These are phyloP conservation scores for Drosophila anomalipes DNA, from an alignment of 2,888 invertebrate genomes.

Conservation along the genomic window DNA sequence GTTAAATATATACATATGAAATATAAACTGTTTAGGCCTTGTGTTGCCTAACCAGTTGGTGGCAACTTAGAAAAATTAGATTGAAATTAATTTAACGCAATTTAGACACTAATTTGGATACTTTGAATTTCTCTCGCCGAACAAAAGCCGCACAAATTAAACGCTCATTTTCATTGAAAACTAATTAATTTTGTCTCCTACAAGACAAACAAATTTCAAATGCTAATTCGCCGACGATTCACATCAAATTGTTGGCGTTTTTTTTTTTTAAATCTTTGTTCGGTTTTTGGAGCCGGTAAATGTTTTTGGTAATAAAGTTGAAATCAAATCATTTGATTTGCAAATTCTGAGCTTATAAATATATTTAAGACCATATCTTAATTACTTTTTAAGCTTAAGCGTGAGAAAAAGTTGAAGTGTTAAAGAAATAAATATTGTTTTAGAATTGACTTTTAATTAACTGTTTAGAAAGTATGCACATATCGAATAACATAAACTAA, in stretches of 20 bases:
- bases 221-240: slow-evolving; percentile 45
- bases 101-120: slow-evolving; percentile 57
- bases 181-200: slow-evolving; percentile 53
- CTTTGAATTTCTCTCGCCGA: slow-evolving; percentile 50
- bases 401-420: slow-evolving; percentile 33
- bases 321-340: slow-evolving; percentile 59
- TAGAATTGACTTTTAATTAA: neutral
- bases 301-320: slow-evolving; percentile 37
- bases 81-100: slow-evolving; percentile 73
- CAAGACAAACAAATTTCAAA: slow-evolving; percentile 31
- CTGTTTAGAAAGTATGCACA: neutral
- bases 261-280: neutral
- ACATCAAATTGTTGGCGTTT: slow-evolving; percentile 14
- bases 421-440: neutral
- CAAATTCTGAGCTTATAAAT: slow-evolving; percentile 51
- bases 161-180: slow-evolving; percentile 67
- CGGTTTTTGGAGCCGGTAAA: neutral
- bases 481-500: neutral
- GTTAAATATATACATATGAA: slow-evolving; percentile 46
- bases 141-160: slow-evolving; percentile 57
- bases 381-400: slow-evolving; percentile 31
- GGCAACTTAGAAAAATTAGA: slow-evolving; percentile 55
- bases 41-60: slow-evolving; percentile 28
- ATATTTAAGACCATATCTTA: slow-evolving; percentile 39
- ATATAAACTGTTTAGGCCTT: slow-evolving; percentile 33